These are phyloP conservation scores for Diachasmimorpha longicaudata DNA, from an alignment of 1,140 invertebrate species.

Conservation along the genomic window DNA sequence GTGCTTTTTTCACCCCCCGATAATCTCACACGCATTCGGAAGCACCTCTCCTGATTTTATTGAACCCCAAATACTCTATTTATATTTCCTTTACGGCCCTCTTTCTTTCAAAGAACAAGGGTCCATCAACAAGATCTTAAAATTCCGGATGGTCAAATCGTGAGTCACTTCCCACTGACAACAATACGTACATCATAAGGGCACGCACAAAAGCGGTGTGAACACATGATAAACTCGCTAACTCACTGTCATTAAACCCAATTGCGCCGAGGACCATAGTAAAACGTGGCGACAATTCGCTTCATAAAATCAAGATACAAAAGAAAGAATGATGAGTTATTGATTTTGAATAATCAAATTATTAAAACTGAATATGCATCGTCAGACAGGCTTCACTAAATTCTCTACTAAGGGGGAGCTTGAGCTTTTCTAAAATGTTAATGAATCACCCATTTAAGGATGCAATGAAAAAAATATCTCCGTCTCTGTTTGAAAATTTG, in stretches of 20 bases:
- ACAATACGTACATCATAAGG: slow-evolving; percentile 35
- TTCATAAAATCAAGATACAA: background rate
- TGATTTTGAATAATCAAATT: background rate
- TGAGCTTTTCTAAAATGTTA: too few species aligned
- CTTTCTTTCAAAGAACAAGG: background rate
- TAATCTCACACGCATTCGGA: background rate
- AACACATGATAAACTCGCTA: slow-evolving; percentile 3
- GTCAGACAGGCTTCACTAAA: too few species aligned
- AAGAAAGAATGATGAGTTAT: background rate
- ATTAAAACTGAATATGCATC: background rate
- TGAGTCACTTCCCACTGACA: slow-evolving; percentile 49
- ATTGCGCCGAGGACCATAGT: slow-evolving; percentile 27
- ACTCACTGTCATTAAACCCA: slow-evolving; percentile 34
- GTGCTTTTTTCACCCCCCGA: background rate
- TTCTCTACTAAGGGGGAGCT: too few species aligned
- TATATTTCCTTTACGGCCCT: background rate
- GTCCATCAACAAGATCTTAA: background rate
- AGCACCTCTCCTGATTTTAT: background rate
- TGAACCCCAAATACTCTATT: background rate
- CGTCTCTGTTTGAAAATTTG: too few species aligned
- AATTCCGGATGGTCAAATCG: slow-evolving; percentile 4
- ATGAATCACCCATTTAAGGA: too few species aligned
- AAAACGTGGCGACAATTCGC: background rate
- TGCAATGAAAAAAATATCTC: too few species aligned
- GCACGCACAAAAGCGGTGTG: background rate